Base-by-base conservation (phyloP, 2,113 vertebrate species). In the Dasyprocta punctata region DNA sequence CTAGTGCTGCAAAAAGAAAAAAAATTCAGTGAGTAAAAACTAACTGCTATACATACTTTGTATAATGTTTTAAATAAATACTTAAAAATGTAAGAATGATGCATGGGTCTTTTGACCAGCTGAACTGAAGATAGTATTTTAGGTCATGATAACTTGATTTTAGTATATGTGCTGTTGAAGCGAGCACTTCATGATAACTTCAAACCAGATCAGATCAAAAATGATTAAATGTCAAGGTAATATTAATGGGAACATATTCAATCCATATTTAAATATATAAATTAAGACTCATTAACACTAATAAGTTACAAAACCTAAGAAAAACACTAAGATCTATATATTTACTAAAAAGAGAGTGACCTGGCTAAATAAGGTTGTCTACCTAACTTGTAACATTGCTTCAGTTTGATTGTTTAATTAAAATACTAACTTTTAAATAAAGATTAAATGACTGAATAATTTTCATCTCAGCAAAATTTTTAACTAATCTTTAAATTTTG, bases 341-440 rank as follows among this genome's bases (percentile, higher is more conserved):
- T 82, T 89, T 83, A 49, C 52, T 30, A 52, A 82, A 85, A 93
- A 80, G 12, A 83, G 19, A 92, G 13, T 60, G 33, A 36, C 33
- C 4, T 91, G 65, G 0, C 4, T 92, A 60, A 41, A 22, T 30
- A 86, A 75, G 24, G 86, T 69, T 93, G 82, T 49, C 20, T 52
- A 1, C 36, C 90, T 96, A 61, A 69, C 5, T n/a, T 83, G 11
- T 56, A 75, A 49, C 12, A 49, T 69, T 75, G 24, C 17, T 87
- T 86, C 75, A 61, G 3, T 63, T 96, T 13, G 38, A 30, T 36
- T 86, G n/a, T 86, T 84, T 90, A 65, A 69, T 71, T 67, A 81
- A 78, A 95, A 63, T 44, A 87, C 61, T 54, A 60, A 81, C 8
- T 78, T 93, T 89, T 67, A 88, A n/a, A n/a, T 52, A 81, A 65